Evolutionary conservation across 2,888 invertebrate species (phyloP), one percentile per base, ranked within the genome.

Genomic region (Pocota personata): DNA sequence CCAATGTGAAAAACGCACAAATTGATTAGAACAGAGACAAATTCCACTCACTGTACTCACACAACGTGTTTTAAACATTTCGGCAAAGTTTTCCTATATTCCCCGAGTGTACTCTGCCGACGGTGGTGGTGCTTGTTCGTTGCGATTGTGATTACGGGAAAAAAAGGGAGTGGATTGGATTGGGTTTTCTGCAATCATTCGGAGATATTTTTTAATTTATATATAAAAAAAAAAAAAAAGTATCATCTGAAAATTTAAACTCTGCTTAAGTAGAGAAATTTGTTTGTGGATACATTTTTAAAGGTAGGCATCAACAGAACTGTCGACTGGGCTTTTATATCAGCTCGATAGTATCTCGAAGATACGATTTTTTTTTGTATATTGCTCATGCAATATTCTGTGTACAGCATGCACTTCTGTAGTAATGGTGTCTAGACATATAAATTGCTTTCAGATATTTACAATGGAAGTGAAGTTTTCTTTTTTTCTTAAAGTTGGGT

Each of bases 361-460:
- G 43, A 72, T 58, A 57, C 24, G 1, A 30, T 66, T 50, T 35
- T 43, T 30, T 35, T 16, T 16, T 12, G 6, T 27, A 30, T 19
- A 64, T 66, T 62, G 14, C 37, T 75, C 55, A 76, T 64, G 27
- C 52, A 67, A 67, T 48, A 58, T 60, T 37, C 40, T 35, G 27
- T 48, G 60, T 55, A 46, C 19, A 57, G 66, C 43, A 62, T 69
- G 84, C 64, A 80, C 57, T 80, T 71, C 12, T 21, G 75, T 58
- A 40, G 75, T 69, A 64, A 84, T 73, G 79, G 50, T 58, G 84
- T 84, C 84, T 84, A 84, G 84, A 84, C 84, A 27, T 37, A 60
- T 12, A 64, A 75, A 84, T 80, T 35, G 67, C 64, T 75, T 80
- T 58, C 43, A 66, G 50, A 75, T 62, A 69, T 75, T 79, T 60